Evolutionary conservation across 1,140 invertebrate species (phyloP), one percentile per base, ranked within the genome.

Genomic region (Drosophila arizonae): DNA sequence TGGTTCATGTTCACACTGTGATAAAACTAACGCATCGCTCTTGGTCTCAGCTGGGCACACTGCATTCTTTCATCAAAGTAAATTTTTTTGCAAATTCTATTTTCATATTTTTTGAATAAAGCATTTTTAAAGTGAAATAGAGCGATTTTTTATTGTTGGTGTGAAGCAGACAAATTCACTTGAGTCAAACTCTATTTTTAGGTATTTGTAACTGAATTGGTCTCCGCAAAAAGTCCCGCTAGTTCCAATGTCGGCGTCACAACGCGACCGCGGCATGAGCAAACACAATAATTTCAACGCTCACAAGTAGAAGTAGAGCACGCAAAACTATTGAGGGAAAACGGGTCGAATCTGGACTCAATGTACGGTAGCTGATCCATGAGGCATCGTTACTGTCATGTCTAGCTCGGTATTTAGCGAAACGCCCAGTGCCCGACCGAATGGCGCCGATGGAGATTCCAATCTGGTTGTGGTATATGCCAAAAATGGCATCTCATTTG

Each of bases 401-500:
- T 90, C 90, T 21, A 90, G 89, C 75, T 91, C 90, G 24, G 87
- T 91, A 26, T 91, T 91, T 43, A 84, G 72, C 52, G 90, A 91
- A 60, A 74, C 76, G 46, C 43, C 72, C 48, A 75, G 60, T 66
- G 64, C 61, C 46, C 57, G 79, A 33, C 72, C 76, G 64, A 80
- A 64, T 58, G 72, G 73, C 30, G 51, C 68, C 26, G 69, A 76
- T 41, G 72, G 54, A 15, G 87, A 90, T 56, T 89, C 84, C 30
- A 90, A 92, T 45, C 90, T 96, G 77, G 95, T 96, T 75, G 94
- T 96, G 91, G 94, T 96, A 82, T 94, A 95, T 82, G 95, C 95
- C 82, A 95, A 95, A 91, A 95, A 95, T 93, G 95, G 95, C 45
- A 93, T 95, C 68, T 94, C 94, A 48, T 94, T 95, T 26, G 95